A percentile compares a stretch with the other conserved stretches of the same genome.
These are phyloP conservation scores for Synanthedon myopaeformis DNA, from an alignment of 2,888 invertebrate genomes.

Conservation along the genomic window DNA sequence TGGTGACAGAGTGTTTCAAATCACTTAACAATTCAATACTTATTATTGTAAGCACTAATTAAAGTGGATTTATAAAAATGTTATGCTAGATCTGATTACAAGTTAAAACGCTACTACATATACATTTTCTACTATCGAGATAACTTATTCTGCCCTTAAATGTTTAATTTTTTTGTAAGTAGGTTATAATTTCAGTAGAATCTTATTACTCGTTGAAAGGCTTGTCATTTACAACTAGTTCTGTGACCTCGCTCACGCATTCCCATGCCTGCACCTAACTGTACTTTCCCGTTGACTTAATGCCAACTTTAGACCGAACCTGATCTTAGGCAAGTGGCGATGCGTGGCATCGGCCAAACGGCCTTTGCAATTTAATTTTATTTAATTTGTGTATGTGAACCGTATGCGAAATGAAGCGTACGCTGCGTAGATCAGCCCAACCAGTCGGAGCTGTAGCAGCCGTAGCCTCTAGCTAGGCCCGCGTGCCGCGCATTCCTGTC, in stretches of 20 bases:
- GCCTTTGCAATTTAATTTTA: slow-evolving; percentile 67
- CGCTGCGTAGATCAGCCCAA: slow-evolving; percentile 43
- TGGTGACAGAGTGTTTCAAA: slow-evolving; percentile 14
- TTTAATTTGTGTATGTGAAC: slow-evolving; percentile 51
- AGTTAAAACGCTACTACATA: too few relatives aligned
- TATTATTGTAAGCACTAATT: slow-evolving; percentile 23
- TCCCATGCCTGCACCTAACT: slow-evolving; percentile 70
- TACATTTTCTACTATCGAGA: too few relatives aligned
- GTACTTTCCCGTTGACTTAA: slow-evolving; percentile 70
- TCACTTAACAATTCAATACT: slow-evolving; percentile 26
- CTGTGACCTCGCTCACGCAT: slow-evolving; percentile 71
- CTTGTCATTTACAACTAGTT: slow-evolving; percentile 70
- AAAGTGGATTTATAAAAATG: not conserved
- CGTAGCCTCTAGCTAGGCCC: slow-evolving; percentile 38
- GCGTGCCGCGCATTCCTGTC: slow-evolving; percentile 61
- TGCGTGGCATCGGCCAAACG: slow-evolving; percentile 50
- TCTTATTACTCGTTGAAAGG: slow-evolving; percentile 54
- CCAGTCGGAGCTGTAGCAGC: slow-evolving; percentile 38
- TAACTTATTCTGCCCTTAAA: not conserved
- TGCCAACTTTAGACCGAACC: slow-evolving; percentile 66
- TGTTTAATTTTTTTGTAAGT: slow-evolving; percentile 1
- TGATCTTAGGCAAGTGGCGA: slow-evolving; percentile 65
- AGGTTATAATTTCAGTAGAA: slow-evolving; percentile 38
- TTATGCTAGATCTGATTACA: too few relatives aligned
- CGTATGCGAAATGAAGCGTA: slow-evolving; percentile 47